These are phyloP conservation scores for Paracentrotus lividus DNA, from an alignment of 53 echinoderm and acorn worm genomes.

Conservation along the genomic window DNA sequence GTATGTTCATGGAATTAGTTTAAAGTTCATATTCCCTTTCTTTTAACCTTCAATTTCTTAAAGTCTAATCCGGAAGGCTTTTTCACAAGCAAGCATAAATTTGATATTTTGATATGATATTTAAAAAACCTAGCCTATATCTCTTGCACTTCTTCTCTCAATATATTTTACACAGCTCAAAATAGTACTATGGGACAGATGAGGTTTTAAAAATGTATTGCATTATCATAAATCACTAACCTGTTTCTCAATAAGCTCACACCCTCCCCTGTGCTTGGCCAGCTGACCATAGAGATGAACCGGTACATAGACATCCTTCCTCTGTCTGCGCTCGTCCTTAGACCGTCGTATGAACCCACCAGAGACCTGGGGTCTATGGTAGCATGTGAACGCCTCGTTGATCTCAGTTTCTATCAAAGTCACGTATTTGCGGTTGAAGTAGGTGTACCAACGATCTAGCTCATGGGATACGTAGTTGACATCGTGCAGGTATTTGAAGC, in stretches of 20 bases:
- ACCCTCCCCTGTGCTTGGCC: constrained; percentile 87
- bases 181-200: too few relatives aligned
- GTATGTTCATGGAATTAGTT: too few relatives aligned
- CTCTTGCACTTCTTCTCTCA: too few relatives aligned
- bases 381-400: constrained; percentile 95
- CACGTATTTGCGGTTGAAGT: constrained; percentile 93
- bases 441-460: constrained; percentile 92
- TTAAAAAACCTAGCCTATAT: too few relatives aligned
- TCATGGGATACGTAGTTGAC: constrained; percentile 97
- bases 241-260: constrained; percentile 92
- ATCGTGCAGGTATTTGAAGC: constrained; percentile 95
- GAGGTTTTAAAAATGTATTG: too few relatives aligned
- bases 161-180: too few relatives aligned
- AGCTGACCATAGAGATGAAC: constrained; percentile 96
- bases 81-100: too few relatives aligned
- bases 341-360: constrained; percentile 87
- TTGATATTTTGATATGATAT: too few relatives aligned
- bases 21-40: too few relatives aligned
- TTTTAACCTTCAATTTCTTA: too few relatives aligned
- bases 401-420: constrained; percentile 91
- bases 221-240: too few relatives aligned
- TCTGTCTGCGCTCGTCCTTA: constrained; percentile 75
- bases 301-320: constrained; percentile 92
- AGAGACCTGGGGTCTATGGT: constrained; percentile 80
- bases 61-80: too few relatives aligned